phyloP scores from a whole-genome alignment of 92 coral and sea anemone genomes.

The Scolanthus callimorphus region DNA sequence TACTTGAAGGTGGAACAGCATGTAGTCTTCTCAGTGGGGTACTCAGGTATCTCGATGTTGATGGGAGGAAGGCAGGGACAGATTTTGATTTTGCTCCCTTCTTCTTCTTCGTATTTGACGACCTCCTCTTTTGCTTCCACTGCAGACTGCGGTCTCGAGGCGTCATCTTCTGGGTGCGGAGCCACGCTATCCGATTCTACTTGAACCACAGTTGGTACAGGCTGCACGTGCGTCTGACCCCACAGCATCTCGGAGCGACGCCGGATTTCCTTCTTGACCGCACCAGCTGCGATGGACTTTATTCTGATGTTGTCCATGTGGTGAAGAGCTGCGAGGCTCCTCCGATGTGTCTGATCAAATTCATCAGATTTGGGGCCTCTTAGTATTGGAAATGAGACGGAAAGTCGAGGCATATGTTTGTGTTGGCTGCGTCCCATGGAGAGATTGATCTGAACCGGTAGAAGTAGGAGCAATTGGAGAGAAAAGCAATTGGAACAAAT shows the following conservation, averaged over 20 bases:
- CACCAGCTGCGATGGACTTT: constrained; percentile 93
- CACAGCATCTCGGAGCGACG: constrained; percentile 56
- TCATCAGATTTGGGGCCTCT: constrained; percentile 64
- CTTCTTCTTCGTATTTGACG: constrained; percentile 17
- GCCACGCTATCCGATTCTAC: constrained; percentile 72
- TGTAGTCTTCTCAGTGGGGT: constrained; percentile 54
- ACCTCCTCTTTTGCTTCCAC: constrained; percentile 15
- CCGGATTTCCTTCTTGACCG: constrained; percentile 70
- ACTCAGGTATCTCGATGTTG: constrained; percentile 70
- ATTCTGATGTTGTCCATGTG: constrained; percentile 70
- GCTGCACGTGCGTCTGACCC: constrained; percentile 9
- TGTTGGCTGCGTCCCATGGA: constrained; percentile 81
- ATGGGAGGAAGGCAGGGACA: constrained; percentile 85
- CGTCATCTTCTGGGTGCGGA: constrained; percentile 7
- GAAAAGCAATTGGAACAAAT: too few species aligned
- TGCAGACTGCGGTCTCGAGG: constrained; percentile 27
- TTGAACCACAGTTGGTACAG: constrained; percentile 40
- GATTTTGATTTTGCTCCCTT: constrained; percentile 37
- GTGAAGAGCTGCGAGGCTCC: constrained; percentile 41
- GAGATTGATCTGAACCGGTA: constrained; percentile 50
- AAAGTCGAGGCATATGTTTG: constrained; percentile 69
- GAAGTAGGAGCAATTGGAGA: too few species aligned
- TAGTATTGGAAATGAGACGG: constrained; percentile 81
- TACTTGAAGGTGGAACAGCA: constrained; percentile 34
- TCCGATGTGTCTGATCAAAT: constrained; percentile 73